Conservation (phyloP, 2,888 invertebrate species). For the Hemicrepidius hirtus region DNA sequence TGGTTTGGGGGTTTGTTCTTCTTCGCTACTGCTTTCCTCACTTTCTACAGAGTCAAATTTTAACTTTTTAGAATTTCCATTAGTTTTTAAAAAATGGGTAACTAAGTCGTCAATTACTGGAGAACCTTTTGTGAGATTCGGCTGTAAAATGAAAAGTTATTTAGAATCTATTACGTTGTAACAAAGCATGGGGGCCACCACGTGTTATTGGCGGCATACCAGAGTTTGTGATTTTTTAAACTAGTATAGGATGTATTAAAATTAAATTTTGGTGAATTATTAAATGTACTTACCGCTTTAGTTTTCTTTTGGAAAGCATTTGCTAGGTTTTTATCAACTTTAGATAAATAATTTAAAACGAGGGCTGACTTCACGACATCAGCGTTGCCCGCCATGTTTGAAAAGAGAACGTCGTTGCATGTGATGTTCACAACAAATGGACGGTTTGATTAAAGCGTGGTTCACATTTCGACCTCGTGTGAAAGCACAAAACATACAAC, state of each 20-base stretch:
- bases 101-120: conserved; percentile 79
- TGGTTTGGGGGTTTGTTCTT: conserved; percentile 53
- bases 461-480: no score
- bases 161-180: background rate
- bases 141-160: background rate
- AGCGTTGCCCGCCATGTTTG: conserved; percentile 69
- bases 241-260: background rate
- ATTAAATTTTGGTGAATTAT: conserved; percentile 21
- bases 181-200: conserved; percentile 38
- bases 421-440: background rate
- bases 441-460: background rate
- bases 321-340: conserved; percentile 80
- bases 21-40: conserved; percentile 65
- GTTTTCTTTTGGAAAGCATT: conserved; percentile 81
- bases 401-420: background rate
- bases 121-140: conserved; percentile 76
- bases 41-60: conserved; percentile 60
- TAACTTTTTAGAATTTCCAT: conserved; percentile 71
- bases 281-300: conserved; percentile 80
- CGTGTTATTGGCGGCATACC: conserved; percentile 43
- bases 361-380: conserved; percentile 74
- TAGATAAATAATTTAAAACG: conserved; percentile 79
- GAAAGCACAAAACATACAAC: no score
- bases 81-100: conserved; percentile 74
- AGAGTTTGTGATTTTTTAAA: background rate